These are phyloP conservation scores for Apeltes quadracus DNA, from an alignment of 2,113 vertebrate genomes.

Conservation along the genomic window DNA sequence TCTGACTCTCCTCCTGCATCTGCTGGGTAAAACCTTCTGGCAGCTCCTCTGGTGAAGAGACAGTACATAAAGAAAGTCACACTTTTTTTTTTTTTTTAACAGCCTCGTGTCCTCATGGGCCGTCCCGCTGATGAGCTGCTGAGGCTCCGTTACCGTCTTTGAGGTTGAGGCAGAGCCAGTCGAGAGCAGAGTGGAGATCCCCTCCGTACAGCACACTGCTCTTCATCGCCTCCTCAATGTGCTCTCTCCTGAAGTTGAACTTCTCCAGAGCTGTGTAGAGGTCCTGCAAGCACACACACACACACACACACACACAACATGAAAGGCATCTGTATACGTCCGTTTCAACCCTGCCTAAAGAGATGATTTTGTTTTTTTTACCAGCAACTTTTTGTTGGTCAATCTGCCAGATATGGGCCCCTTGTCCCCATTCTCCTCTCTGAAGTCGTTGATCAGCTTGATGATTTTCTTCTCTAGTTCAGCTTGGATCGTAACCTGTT, in stretches of 20 bases:
- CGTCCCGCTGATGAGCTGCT: rapidly evolving
- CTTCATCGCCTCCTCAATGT: slow-evolving; percentile 98
- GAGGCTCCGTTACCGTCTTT: slow-evolving; percentile 84
- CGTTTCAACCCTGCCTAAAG: background rate
- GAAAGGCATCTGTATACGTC: background rate
- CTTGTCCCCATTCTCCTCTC: slow-evolving; percentile 86
- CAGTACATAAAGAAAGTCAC: background rate
- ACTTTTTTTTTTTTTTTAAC: no score
- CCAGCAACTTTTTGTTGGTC: slow-evolving; percentile 94
- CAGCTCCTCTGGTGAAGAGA: slow-evolving; percentile 83
- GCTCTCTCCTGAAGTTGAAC: slow-evolving; percentile 91
- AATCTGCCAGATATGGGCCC: slow-evolving; percentile 92
- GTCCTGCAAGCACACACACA: slow-evolving; percentile 80
- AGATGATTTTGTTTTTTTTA: slow-evolving; percentile 56
- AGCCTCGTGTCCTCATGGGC: background rate
- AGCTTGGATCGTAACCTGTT: slow-evolving; percentile 90
- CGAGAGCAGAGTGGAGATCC: slow-evolving; percentile 96
- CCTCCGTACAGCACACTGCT: slow-evolving; percentile 92
- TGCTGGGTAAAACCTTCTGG: slow-evolving; percentile 97
- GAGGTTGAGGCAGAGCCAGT: slow-evolving; percentile 98
- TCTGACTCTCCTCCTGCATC: slow-evolving; percentile 90
- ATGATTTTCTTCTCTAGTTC: slow-evolving; percentile 94
- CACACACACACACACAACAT: no score
- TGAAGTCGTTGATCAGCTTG: slow-evolving; percentile 91
- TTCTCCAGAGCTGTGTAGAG: slow-evolving; percentile 92